Conservation (phyloP, 2,113 vertebrate genomes). For the Pygoscelis antarcticus region DNA sequence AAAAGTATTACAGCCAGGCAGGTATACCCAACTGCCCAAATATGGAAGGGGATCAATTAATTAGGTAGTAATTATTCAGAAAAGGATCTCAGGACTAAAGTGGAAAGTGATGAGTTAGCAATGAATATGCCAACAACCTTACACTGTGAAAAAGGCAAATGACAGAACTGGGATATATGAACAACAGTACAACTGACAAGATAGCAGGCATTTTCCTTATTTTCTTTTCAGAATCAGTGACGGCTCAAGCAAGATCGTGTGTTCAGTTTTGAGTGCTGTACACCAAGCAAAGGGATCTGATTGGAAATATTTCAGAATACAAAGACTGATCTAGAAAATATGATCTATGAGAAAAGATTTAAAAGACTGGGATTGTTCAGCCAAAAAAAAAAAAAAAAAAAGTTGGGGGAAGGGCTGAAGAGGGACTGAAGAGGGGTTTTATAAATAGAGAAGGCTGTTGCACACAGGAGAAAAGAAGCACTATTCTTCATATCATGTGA, state of each 20-base stretch:
- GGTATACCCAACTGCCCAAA: not conserved
- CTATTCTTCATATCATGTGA: not conserved
- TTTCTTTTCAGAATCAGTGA: not conserved
- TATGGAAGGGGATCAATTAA: not conserved
- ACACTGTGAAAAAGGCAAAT: not conserved
- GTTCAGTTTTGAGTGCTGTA: not conserved
- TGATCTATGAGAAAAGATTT: not conserved
- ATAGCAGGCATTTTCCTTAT: not conserved
- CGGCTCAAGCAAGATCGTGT: not conserved
- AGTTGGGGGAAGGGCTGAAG: not conserved
- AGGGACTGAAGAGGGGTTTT: not conserved
- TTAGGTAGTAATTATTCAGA: not conserved
- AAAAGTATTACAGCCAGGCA: not conserved
- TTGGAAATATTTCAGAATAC: not conserved
- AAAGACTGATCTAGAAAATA: not conserved
- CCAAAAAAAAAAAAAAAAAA: not conserved
- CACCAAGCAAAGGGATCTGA: not conserved
- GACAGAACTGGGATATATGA: not conserved
- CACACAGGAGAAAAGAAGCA: not conserved
- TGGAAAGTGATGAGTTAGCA: not conserved
- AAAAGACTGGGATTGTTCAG: not conserved
- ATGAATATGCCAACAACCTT: not conserved
- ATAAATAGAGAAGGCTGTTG: not conserved
- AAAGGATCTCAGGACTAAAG: not conserved
- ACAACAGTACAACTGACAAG: not conserved